Evolutionary conservation across 2,797 vertebrate species (phyloP).

Genomic region (Tapera naevia): DNA sequence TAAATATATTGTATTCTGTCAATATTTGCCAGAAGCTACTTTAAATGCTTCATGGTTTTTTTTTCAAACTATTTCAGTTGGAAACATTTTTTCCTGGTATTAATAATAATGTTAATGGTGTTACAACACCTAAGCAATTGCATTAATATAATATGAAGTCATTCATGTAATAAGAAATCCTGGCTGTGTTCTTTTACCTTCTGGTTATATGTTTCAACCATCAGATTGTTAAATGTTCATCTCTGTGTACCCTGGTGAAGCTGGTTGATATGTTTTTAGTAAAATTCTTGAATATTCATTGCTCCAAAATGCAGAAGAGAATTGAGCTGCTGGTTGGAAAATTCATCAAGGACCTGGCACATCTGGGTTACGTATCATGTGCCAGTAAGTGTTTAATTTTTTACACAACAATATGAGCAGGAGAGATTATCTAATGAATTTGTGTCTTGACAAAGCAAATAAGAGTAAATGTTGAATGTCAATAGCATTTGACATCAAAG

Average conservation of each 20-base stretch:
- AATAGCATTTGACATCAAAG: neutral
- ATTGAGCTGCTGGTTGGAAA: neutral
- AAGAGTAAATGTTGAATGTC: neutral
- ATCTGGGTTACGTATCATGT: neutral
- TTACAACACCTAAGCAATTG: neutral
- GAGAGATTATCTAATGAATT: neutral
- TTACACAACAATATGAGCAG: neutral
- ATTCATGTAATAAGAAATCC: neutral
- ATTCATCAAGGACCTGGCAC: neutral
- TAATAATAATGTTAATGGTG: neutral
- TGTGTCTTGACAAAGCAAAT: neutral
- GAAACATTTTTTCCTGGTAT: neutral
- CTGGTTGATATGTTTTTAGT: neutral
- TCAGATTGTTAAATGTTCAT: neutral
- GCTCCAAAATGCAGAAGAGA: neutral
- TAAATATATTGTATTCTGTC: neutral
- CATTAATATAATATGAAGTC: neutral
- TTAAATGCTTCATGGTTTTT: neutral
- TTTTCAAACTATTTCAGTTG: neutral
- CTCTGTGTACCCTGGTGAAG: neutral
- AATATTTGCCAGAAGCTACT: neutral
- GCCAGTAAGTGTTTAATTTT: neutral
- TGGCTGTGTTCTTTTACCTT: neutral
- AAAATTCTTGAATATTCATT: neutral
- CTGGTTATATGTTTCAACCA: neutral